These are phyloP conservation scores for Aphelenchoides bicaudatus DNA, from an alignment of 2,888 invertebrate species.

Conservation along the genomic window DNA sequence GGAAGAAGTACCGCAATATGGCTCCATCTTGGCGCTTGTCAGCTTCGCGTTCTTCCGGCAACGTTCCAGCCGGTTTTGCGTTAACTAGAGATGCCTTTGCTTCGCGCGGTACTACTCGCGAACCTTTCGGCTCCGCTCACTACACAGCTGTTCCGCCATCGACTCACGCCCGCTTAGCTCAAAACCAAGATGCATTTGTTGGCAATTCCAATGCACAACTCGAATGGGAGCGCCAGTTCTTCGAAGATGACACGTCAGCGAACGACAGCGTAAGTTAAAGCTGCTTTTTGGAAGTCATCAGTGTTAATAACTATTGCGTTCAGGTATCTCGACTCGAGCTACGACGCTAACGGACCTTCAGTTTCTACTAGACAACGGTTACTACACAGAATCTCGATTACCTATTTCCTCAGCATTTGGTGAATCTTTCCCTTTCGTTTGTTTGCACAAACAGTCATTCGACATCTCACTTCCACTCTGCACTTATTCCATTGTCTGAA, in stretches of 20 bases:
- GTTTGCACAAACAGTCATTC: too few species aligned
- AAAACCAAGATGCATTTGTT: constrained; percentile 31
- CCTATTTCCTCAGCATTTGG: background rate
- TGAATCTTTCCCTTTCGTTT: too few species aligned
- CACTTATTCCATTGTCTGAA: too few species aligned
- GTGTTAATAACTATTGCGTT: background rate
- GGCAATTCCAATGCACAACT: constrained; percentile 41
- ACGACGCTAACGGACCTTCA: constrained; percentile 6
- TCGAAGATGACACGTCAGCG: constrained; percentile 36
- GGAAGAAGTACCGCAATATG: constrained; percentile 35
- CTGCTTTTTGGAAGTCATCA: background rate
- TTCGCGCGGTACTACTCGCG: background rate
- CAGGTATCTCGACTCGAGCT: constrained; percentile 15
- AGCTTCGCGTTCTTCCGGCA: constrained; percentile 11
- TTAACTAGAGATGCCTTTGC: background rate
- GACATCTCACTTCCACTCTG: too few species aligned
- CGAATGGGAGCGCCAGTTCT: constrained; percentile 56
- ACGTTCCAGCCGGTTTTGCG: too few species aligned
- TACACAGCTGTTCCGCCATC: constrained; percentile 18
- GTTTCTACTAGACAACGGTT: background rate
- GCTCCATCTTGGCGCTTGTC: constrained; percentile 13
- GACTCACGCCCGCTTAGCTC: constrained; percentile 17
- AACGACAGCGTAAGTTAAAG: background rate
- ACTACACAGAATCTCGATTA: constrained; percentile 5
- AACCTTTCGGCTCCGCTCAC: background rate